Evolutionary conservation across 2,113 vertebrate genomes (phyloP).

Genomic region (Gymnorhina tibicen): DNA sequence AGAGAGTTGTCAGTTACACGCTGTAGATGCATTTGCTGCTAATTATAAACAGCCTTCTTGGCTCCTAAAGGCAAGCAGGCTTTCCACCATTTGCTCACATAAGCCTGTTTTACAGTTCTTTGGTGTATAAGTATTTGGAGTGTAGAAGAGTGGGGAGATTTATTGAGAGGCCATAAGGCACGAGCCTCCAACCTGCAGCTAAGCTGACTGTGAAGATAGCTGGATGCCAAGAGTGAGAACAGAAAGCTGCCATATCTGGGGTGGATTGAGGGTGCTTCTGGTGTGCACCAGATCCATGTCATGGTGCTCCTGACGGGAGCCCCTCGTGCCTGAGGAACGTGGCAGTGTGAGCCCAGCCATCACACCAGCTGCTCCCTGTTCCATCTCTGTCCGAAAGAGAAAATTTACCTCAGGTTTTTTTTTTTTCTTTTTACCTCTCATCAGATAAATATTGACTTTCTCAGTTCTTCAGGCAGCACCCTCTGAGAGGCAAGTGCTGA

Average conservation of each 20-base stretch:
- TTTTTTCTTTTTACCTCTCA: background rate
- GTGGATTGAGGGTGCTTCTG: background rate
- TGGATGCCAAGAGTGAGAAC: background rate
- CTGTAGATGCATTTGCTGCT: background rate
- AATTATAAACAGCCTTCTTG: background rate
- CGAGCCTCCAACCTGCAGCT: background rate
- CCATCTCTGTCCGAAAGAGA: background rate
- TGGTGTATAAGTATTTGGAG: background rate
- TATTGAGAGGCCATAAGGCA: background rate
- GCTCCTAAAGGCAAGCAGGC: background rate
- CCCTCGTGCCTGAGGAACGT: rapidly evolving
- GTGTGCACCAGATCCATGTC: rapidly evolving
- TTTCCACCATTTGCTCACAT: background rate
- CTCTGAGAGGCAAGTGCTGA: background rate
- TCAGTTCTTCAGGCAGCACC: background rate
- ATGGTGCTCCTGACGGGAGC: background rate
- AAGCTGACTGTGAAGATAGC: background rate
- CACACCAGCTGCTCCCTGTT: background rate
- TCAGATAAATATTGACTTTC: slow-evolving; percentile 16
- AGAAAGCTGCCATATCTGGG: background rate
- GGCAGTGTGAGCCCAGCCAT: background rate
- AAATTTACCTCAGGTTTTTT: background rate
- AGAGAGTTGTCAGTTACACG: background rate
- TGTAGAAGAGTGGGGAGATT: background rate
- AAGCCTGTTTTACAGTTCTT: background rate